Base-by-base conservation (phyloP, 1,140 invertebrate species). In the Diabrotica virgifera region DNA sequence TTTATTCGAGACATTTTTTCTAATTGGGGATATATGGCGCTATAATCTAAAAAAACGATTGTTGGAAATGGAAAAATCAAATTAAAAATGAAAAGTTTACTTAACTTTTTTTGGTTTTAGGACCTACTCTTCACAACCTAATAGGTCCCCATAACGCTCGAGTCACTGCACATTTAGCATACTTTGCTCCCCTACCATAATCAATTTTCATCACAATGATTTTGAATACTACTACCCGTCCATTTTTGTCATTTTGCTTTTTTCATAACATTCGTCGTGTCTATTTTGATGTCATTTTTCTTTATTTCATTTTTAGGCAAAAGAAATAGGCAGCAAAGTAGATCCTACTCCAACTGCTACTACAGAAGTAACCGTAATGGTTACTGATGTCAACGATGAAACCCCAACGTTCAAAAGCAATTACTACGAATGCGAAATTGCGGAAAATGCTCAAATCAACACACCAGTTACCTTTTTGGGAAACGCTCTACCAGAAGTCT, bases 361-460 rank as follows among this genome's bases (percentile, higher is more conserved):
- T 6, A 97, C 95, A 0, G 92, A 97, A 81, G 90, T 97, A 0
- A 97, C 94, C 0, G 87, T 98, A 38, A 94, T 96, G 62, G 83
- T 98, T 7, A 90, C 88, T n/a, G 96, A 98, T 81, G 89, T 97
- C 0, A 97, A 98, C 78, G 96, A 98, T 81, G 94, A 97, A 81
- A 89, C 86, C 4, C 95, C 96, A 6, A 87, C 82, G 50, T 98
- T 98, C 77, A 84, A 88, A 50, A 92, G 88, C 72, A 71, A 81
- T 0, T 78, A 82, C 62, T 98, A 98, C 80, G 82, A 90, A 12
- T 94, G 92, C 36, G 93, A 96, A 82, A 89, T 98, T 38, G 87
- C 91, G 52, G 96, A 98, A 82, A 96, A 97, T 81, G 88, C 94
- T 54, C 94, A 94, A 70, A 85, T 87, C 63, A 95, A 94, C 74